Conservation (phyloP, 37 sponge, comb jelly and placozoan genomes). For the Diacarnus erythraeanus region DNA sequence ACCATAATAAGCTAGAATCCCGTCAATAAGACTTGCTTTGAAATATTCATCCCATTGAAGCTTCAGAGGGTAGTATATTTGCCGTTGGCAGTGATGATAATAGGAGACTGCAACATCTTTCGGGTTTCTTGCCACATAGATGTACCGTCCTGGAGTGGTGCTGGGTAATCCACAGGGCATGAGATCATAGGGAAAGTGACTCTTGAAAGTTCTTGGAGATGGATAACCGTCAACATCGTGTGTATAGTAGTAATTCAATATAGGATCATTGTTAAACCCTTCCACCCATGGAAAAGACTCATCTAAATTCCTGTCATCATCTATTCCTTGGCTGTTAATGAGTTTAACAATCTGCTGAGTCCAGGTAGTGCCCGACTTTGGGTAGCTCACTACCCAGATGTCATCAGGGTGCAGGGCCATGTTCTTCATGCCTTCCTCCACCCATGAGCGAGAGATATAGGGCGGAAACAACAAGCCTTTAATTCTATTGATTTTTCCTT, state of each 20-base stretch:
- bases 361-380: constrained; percentile 47
- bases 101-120: constrained; percentile 70
- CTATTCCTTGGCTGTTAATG: constrained; percentile 3
- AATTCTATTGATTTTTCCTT: no score
- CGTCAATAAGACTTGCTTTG: constrained; percentile 9
- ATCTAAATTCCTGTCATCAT: background rate
- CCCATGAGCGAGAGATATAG: background rate
- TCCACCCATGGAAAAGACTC: constrained; percentile 29
- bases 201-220: constrained; percentile 59
- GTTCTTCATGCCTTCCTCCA: background rate
- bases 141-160: constrained; percentile 57
- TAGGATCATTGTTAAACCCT: background rate
- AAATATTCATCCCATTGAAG: background rate
- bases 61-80: background rate
- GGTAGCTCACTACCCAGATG: constrained; percentile 20
- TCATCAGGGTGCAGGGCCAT: constrained; percentile 22
- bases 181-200: constrained; percentile 55
- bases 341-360: constrained; percentile 33
- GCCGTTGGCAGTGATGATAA: background rate
- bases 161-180: constrained; percentile 50
- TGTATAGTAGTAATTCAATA: background rate
- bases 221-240: background rate
- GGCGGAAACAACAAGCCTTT: background rate
- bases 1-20: no score
- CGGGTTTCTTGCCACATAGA: constrained; percentile 68